Percentiles rank a stretch among this genome's conserved stretches.
Conservation (phyloP, 64 coral and sea anemone genomes). For the Acropora yongei region DNA sequence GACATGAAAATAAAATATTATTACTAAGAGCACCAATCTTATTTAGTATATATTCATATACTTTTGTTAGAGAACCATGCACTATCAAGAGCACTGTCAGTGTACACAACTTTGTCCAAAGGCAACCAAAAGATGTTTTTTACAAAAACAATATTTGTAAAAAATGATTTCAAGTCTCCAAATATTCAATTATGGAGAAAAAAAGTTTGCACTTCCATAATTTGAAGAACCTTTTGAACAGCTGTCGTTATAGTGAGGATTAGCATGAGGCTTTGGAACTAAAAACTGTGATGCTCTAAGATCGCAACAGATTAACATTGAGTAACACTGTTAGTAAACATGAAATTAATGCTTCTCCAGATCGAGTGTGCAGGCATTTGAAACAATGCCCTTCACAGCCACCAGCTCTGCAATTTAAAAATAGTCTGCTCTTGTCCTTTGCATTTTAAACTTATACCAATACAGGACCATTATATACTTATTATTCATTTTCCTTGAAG, state of each 20-base stretch:
- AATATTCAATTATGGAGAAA: conserved; percentile 14
- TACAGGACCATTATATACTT: background rate
- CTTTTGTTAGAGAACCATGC: too few species aligned
- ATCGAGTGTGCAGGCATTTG: background rate
- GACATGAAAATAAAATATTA: too few species aligned
- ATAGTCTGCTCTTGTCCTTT: background rate
- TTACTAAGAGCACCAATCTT: too few species aligned
- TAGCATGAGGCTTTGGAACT: background rate
- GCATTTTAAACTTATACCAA: background rate
- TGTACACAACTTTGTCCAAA: too few species aligned
- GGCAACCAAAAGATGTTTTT: too few species aligned
- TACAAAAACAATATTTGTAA: background rate
- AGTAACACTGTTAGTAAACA: too few species aligned
- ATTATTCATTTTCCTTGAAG: background rate
- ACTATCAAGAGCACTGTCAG: too few species aligned
- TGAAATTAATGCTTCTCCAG: too few species aligned
- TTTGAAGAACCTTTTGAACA: background rate
- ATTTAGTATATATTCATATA: too few species aligned
- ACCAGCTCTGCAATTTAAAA: conserved; percentile 9
- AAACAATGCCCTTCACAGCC: background rate
- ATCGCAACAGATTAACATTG: background rate
- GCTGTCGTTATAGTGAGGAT: background rate
- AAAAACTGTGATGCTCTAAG: background rate
- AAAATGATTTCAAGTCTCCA: background rate
- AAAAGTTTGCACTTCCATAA: conserved; percentile 5